Percentiles rank a stretch among this genome's conserved stretches.
phyloP scores from a whole-genome alignment of 2,888 invertebrate genomes.

The Vandiemenella viatica region DNA sequence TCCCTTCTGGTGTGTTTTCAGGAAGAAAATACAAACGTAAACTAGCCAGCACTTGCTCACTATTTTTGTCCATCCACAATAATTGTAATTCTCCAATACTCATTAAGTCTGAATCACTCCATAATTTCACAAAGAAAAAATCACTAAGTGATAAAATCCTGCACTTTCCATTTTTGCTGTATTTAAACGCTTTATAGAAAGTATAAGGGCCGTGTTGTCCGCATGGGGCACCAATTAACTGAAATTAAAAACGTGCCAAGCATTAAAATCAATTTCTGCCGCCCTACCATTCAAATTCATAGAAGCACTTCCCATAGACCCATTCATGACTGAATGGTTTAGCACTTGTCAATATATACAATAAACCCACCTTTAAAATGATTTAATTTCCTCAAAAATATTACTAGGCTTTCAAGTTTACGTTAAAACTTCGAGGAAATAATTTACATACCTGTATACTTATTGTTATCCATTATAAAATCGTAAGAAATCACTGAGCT shows the following conservation, averaged over 20 bases:
- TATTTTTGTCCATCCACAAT: slow-evolving; percentile 76
- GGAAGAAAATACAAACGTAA: slow-evolving; percentile 79
- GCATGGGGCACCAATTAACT: slow-evolving; percentile 74
- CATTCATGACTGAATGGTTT: slow-evolving; percentile 5
- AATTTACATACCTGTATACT: slow-evolving; percentile 30
- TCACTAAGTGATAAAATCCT: slow-evolving; percentile 41
- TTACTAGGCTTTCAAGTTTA: slow-evolving; percentile 17
- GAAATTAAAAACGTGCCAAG: slow-evolving; percentile 25
- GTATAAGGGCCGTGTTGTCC: slow-evolving; percentile 81
- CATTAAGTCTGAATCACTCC: slow-evolving; percentile 68
- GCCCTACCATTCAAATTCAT: slow-evolving; percentile 7
- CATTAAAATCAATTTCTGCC: slow-evolving; percentile 12
- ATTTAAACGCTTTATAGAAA: slow-evolving; percentile 74
- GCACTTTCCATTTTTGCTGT: slow-evolving; percentile 33
- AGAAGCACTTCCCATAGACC: slow-evolving; percentile 8
- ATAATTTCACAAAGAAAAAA: slow-evolving; percentile 81
- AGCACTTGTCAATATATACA: slow-evolving; percentile 23
- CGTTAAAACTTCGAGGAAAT: slow-evolving; percentile 17
- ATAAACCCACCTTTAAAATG: slow-evolving; percentile 16
- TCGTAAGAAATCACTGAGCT: slow-evolving; percentile 24
- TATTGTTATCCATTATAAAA: slow-evolving; percentile 32
- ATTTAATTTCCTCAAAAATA: slow-evolving; percentile 19
- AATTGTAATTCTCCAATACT: slow-evolving; percentile 82
- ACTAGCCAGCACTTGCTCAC: slow-evolving; percentile 67
- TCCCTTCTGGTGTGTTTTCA: slow-evolving; percentile 79